Evolutionary conservation across 2,797 vertebrate species (phyloP).

Genomic region (Hemibagrus guttatus): DNA sequence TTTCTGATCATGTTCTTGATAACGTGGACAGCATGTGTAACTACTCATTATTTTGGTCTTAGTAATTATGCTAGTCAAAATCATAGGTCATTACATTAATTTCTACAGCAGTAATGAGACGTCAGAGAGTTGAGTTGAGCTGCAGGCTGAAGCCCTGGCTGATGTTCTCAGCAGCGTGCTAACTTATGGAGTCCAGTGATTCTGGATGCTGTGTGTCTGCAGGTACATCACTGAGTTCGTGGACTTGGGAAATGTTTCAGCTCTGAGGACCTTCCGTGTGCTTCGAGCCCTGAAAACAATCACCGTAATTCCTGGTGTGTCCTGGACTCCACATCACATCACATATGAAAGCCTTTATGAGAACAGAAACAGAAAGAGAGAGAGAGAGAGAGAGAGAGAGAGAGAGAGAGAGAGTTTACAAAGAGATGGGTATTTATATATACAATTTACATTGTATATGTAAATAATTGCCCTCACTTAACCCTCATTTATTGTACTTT

Average conservation of each 20-base stretch:
- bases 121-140: not conserved
- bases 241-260: slow-evolving; percentile 92
- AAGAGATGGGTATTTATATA: too few species aligned
- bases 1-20: too few species aligned
- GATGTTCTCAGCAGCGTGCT: not conserved
- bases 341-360: too few species aligned
- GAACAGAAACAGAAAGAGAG: too few species aligned
- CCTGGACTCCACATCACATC: too few species aligned
- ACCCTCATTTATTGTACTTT: too few species aligned
- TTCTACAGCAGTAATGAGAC: not conserved
- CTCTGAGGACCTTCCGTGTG: slow-evolving; percentile 92
- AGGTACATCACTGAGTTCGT: slow-evolving; percentile 94
- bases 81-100: not conserved
- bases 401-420: too few species aligned
- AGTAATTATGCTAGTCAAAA: not conserved
- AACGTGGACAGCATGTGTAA: not conserved
- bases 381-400: too few species aligned
- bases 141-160: not conserved
- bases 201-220: slow-evolving; percentile 29
- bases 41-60: not conserved
- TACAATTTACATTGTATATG: too few species aligned
- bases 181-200: not conserved
- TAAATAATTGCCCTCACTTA: too few species aligned
- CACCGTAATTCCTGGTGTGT: slow-evolving; percentile 91
- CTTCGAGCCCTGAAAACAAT: slow-evolving; percentile 97